Conservation (phyloP, 37 sponge, comb jelly and placozoan genomes). For the Geodia barretti region DNA sequence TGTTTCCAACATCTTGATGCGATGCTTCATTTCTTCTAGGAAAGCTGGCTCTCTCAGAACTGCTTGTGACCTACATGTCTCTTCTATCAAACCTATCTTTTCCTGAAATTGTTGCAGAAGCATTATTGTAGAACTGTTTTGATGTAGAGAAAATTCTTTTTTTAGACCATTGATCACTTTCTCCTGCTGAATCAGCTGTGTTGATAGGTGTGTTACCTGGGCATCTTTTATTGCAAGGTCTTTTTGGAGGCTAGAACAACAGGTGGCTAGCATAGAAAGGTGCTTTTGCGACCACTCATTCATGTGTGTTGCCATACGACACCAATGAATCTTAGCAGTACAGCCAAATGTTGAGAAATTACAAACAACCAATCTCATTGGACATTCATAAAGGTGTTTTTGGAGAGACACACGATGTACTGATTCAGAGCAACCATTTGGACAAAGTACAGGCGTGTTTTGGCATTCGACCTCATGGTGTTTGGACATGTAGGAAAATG, state of each 20-base stretch:
- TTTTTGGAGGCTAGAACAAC: not conserved
- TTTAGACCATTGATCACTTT: not conserved
- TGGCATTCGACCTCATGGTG: not conserved
- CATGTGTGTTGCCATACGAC: not conserved
- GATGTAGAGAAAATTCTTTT: not conserved
- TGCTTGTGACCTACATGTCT: not conserved
- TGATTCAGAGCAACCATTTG: not conserved
- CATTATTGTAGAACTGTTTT: not conserved
- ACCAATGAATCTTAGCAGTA: not conserved
- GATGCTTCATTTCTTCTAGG: not conserved
- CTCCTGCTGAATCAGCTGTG: not conserved
- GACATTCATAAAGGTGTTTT: not conserved
- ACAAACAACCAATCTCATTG: not conserved
- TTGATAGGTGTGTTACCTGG: not conserved
- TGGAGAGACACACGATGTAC: not conserved
- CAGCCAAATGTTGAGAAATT: not conserved
- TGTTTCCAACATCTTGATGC: not conserved
- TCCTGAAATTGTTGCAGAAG: slow-evolving; percentile 3
- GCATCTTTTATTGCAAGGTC: not conserved
- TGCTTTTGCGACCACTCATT: not conserved
- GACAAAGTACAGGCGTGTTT: not conserved
- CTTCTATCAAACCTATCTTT: not conserved
- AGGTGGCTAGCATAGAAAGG: not conserved
- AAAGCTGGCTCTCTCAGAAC: not conserved
- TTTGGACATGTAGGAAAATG: not conserved